Conservation (phyloP, 1,140 invertebrate genomes). For the Trichonephila clavipes region DNA sequence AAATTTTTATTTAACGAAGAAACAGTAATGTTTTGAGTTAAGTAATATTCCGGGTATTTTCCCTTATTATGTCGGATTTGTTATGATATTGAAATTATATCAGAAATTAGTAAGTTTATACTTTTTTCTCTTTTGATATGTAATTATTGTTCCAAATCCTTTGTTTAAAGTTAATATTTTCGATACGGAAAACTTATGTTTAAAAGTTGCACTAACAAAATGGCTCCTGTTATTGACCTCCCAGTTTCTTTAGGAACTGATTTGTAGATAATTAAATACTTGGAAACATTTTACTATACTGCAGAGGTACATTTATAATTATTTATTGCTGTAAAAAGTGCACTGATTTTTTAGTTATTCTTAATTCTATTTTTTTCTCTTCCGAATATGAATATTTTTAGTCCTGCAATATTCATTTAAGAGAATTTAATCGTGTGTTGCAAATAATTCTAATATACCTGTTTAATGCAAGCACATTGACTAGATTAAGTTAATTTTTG, state of each 20-base stretch:
- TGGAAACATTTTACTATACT: too few species aligned
- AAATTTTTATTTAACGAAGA: constrained; percentile 22
- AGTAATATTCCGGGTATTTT: constrained; percentile 24
- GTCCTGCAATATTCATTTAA: too few species aligned
- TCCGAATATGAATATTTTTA: too few species aligned
- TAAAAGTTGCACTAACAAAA: neutral
- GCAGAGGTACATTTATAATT: too few species aligned
- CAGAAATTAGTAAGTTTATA: neutral
- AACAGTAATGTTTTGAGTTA: constrained; percentile 1
- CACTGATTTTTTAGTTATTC: too few species aligned
- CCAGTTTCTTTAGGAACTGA: constrained; percentile 20
- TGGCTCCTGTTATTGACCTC: constrained; percentile 57
- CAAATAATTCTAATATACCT: too few species aligned
- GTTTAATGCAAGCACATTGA: too few species aligned
- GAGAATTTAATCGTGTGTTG: too few species aligned
- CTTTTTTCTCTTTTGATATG: neutral
- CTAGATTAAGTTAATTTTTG: too few species aligned
- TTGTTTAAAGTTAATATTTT: neutral
- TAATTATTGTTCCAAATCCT: neutral
- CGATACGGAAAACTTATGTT: neutral
- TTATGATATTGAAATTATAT: constrained; percentile 4
- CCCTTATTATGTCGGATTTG: neutral
- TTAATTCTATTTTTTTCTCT: too few species aligned
- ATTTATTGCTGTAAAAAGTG: too few species aligned
- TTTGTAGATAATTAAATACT: too few species aligned